A percentile compares a stretch with the other conserved stretches of the same genome.
Evolutionary conservation across 2,888 invertebrate genomes (phyloP).

Genomic region (Napeogenes sylphis): DNA sequence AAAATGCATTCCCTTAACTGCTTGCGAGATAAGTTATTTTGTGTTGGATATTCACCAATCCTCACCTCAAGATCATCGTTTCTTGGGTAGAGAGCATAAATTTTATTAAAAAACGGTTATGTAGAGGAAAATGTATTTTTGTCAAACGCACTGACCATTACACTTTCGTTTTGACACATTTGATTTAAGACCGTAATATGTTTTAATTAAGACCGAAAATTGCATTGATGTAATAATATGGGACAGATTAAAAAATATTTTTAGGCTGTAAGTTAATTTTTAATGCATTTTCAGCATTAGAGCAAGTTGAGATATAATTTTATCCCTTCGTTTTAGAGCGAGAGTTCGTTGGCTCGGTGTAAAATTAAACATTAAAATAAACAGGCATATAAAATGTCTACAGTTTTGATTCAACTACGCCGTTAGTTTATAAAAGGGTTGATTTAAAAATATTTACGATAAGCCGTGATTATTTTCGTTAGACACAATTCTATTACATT

Average conservation of each 20-base stretch:
- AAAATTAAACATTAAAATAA: constrained; percentile 75
- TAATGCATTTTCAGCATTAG: constrained; percentile 40
- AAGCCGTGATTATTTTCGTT: too few species aligned
- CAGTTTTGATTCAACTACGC: constrained; percentile 59
- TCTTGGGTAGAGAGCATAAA: constrained; percentile 18
- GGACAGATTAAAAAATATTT: constrained; percentile 32
- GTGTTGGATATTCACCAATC: constrained; percentile 32
- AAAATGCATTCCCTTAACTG: constrained; percentile 44
- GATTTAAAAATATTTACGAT: constrained; percentile 28
- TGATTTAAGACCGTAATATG: constrained; percentile 25
- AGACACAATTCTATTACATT: background rate
- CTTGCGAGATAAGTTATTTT: constrained; percentile 36
- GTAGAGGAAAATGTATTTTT: constrained; percentile 29
- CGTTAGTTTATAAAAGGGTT: constrained; percentile 36
- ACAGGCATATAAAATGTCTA: constrained; percentile 67
- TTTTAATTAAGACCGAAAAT: constrained; percentile 29
- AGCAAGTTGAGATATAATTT: constrained; percentile 45
- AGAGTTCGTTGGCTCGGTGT: constrained; percentile 67
- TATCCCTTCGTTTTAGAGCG: constrained; percentile 32
- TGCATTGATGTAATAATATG: constrained; percentile 27
- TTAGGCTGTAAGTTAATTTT: constrained; percentile 35
- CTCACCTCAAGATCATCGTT: constrained; percentile 24
- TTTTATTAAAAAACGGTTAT: constrained; percentile 26
- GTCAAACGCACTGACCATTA: constrained; percentile 31
- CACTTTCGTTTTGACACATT: constrained; percentile 21